Evolutionary conservation across 2,888 invertebrate species (phyloP).

Genomic region (Kuschelorhynchus macadamiae): DNA sequence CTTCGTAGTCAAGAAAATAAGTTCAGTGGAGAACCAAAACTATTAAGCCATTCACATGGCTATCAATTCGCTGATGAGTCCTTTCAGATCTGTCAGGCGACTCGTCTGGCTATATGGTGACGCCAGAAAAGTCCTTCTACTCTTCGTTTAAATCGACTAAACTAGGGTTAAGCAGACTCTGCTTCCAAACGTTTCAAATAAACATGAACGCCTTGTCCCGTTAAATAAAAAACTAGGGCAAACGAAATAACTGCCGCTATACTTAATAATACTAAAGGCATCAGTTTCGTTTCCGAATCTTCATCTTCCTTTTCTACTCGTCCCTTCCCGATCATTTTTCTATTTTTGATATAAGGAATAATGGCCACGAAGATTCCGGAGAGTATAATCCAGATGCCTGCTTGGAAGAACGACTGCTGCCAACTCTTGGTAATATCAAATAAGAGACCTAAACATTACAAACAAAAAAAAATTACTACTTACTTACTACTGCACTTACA

Average conservation of each 20-base stretch:
- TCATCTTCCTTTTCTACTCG: constrained; percentile 70
- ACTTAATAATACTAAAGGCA: constrained; percentile 42
- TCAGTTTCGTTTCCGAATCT: constrained; percentile 45
- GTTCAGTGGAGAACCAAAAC: no score
- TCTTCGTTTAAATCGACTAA: no score
- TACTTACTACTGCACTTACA: no score
- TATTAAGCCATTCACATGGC: no score
- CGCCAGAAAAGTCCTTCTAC: no score
- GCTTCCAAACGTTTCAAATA: no score
- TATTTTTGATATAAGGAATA: constrained; percentile 78
- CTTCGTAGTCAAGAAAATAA: no score
- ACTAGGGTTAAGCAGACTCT: no score
- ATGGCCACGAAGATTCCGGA: constrained; percentile 80
- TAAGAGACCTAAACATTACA: constrained; percentile 73
- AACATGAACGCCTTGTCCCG: constrained; percentile 38
- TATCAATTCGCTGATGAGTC: no score
- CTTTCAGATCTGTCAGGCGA: no score
- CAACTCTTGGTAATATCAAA: constrained; percentile 79
- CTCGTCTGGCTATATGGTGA: no score
- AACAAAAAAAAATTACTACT: constrained; percentile 40
- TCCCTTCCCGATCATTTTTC: constrained; percentile 73
- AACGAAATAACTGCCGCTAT: constrained; percentile 40
- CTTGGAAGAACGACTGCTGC: constrained; percentile 85
- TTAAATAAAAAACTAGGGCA: constrained; percentile 51
- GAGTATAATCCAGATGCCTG: constrained; percentile 85